Conservation (phyloP, 2,888 invertebrate species). For the Formica aserva region DNA sequence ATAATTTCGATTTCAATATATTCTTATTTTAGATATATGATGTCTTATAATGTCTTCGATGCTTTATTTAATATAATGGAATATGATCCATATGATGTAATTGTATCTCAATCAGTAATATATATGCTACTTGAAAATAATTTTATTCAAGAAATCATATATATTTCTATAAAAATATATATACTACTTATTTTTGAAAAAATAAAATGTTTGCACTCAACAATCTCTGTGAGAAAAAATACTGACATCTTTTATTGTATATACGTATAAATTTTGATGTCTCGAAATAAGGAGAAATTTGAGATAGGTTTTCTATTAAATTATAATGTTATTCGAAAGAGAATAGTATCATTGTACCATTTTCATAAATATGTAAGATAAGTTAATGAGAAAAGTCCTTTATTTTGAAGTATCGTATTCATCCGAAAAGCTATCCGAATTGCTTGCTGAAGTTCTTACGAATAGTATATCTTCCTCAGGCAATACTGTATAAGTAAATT, state of each 20-base stretch:
- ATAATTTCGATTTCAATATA: background rate
- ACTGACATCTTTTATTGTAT: background rate
- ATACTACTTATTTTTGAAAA: background rate
- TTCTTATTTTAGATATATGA: background rate
- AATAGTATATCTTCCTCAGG: background rate
- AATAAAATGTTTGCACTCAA: background rate
- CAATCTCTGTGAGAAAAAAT: background rate
- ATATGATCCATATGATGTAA: background rate
- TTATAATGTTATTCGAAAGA: background rate
- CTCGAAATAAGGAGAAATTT: background rate
- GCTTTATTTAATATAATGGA: background rate
- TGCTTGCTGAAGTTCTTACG: conserved; percentile 9
- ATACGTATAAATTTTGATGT: background rate
- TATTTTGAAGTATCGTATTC: conserved; percentile 9
- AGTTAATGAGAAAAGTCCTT: conserved; percentile 10
- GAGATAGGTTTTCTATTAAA: background rate
- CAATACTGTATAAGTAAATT: conserved; percentile 18
- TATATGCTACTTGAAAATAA: background rate
- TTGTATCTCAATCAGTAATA: background rate
- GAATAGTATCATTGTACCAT: background rate
- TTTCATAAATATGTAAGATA: background rate
- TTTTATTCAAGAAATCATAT: background rate
- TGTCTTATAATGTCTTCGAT: background rate
- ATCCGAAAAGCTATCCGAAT: background rate
- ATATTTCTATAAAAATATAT: background rate